phyloP scores from a whole-genome alignment of 1,140 invertebrate genomes.

The Sitophilus oryzae region DNA sequence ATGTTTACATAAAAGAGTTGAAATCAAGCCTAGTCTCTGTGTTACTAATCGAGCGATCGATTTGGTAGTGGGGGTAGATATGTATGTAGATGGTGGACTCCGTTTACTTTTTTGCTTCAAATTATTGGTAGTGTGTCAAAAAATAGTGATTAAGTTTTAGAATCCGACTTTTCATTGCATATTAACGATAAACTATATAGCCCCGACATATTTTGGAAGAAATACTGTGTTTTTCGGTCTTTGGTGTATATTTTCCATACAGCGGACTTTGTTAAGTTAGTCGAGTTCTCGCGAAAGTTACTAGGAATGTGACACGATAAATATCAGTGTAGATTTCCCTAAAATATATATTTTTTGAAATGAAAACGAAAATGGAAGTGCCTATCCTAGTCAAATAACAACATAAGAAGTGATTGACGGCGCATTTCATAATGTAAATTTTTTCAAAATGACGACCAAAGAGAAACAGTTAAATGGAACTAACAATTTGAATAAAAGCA shows the following conservation, averaged over 20 bases:
- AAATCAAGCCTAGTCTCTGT: slow-evolving; percentile 1
- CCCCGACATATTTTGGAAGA: too few species aligned
- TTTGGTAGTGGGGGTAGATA: slow-evolving; percentile 12
- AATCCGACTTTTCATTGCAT: slow-evolving; percentile 2
- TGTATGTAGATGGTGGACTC: slow-evolving; percentile 16
- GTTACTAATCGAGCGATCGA: slow-evolving; percentile 18
- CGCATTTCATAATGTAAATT: slow-evolving; percentile 24
- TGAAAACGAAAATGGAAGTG: slow-evolving; percentile 18
- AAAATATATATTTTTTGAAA: slow-evolving; percentile 14
- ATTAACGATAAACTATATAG: too few species aligned
- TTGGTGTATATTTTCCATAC: slow-evolving; percentile 4
- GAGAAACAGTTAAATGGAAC: slow-evolving; percentile 28
- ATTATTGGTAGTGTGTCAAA: slow-evolving; percentile 7
- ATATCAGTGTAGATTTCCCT: slow-evolving; percentile 8
- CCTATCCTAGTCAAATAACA: slow-evolving; percentile 16
- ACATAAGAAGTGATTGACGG: slow-evolving; percentile 1
- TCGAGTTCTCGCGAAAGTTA: slow-evolving; percentile 14
- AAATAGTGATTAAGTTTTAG: slow-evolving; percentile 18
- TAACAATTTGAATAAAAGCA: slow-evolving; percentile 24
- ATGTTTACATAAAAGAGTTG: background rate
- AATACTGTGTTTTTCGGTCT: slow-evolving; percentile 12
- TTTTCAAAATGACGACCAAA: slow-evolving; percentile 30
- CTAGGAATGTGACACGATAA: slow-evolving; percentile 18
- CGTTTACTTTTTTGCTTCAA: slow-evolving; percentile 21
- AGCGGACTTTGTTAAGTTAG: slow-evolving; percentile 4